These are phyloP conservation scores for Ormyrus nitidulus DNA, from an alignment of 2,888 invertebrate genomes.

Conservation along the genomic window DNA sequence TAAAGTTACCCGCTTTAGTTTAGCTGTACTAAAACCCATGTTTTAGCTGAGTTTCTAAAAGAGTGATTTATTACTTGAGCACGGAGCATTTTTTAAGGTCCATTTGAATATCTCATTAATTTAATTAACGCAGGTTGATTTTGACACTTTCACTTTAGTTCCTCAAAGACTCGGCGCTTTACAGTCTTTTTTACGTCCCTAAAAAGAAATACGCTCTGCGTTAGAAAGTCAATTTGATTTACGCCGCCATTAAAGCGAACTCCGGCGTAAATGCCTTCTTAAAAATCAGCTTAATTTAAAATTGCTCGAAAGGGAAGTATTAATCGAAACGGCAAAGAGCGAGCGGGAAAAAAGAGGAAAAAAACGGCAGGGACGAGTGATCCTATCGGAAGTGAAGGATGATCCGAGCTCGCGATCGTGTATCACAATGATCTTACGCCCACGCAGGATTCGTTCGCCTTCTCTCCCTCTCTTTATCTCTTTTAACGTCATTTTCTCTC, in stretches of 20 bases:
- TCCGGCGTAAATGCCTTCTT: too few species aligned
- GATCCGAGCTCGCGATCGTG: constrained; percentile 70
- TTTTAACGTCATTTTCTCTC: neutral
- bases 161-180: neutral
- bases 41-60: too few species aligned
- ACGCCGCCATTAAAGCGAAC: neutral
- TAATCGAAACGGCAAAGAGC: constrained; percentile 38
- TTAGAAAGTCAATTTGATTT: too few species aligned
- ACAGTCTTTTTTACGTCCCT: neutral
- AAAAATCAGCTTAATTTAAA: too few species aligned
- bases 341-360: neutral
- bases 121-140: too few species aligned
- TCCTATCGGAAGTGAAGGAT: constrained; percentile 72
- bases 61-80: too few species aligned
- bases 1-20: too few species aligned
- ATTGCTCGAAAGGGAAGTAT: constrained; percentile 7
- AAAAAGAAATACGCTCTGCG: too few species aligned
- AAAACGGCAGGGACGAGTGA: constrained; percentile 59
- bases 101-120: too few species aligned
- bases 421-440: constrained; percentile 72
- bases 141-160: too few species aligned
- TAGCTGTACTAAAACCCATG: too few species aligned
- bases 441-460: constrained; percentile 61
- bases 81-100: too few species aligned
- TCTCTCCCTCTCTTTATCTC: constrained; percentile 8